Percentiles rank a stretch among this genome's conserved stretches.
Evolutionary conservation across 2,113 vertebrate species (phyloP).

Genomic region (Amblyopsis rosae): DNA sequence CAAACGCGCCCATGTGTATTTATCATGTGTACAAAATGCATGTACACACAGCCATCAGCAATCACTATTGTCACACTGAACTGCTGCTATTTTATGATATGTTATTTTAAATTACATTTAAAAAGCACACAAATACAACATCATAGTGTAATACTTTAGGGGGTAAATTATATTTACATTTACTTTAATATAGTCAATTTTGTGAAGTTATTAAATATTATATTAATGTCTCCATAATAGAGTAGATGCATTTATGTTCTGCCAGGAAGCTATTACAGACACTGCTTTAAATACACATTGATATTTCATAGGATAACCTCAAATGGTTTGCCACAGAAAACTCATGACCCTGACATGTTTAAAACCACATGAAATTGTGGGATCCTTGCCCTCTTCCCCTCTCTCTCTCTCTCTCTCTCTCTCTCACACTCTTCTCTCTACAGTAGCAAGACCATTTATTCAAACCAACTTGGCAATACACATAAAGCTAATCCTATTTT

Average conservation of each 20-base stretch:
- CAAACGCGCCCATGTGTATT: neutral
- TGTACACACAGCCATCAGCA: conserved; percentile 22
- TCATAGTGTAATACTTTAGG: conserved; percentile 19
- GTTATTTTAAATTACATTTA: no score
- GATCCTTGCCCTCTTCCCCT: no score
- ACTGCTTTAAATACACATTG: neutral
- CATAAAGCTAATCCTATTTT: no score
- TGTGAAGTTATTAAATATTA: conserved; percentile 3
- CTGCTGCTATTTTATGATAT: conserved; percentile 6
- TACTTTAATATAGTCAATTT: neutral
- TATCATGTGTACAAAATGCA: neutral
- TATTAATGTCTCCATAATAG: conserved; percentile 5
- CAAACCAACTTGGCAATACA: no score
- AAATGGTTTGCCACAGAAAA: neutral
- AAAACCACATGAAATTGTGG: neutral
- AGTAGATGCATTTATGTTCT: neutral
- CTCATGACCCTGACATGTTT: neutral
- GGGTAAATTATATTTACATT: conserved; percentile 23
- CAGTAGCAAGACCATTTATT: no score
- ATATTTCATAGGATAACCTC: conserved; percentile 1
- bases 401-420: no score
- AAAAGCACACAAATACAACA: conserved; percentile 6
- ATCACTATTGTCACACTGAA: conserved; percentile 13
- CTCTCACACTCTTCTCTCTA: no score
- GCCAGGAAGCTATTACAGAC: conserved; percentile 9